Evolutionary conservation across 1,140 invertebrate genomes (phyloP), one percentile per base, ranked within the genome.

Genomic region (Formica exsecta): DNA sequence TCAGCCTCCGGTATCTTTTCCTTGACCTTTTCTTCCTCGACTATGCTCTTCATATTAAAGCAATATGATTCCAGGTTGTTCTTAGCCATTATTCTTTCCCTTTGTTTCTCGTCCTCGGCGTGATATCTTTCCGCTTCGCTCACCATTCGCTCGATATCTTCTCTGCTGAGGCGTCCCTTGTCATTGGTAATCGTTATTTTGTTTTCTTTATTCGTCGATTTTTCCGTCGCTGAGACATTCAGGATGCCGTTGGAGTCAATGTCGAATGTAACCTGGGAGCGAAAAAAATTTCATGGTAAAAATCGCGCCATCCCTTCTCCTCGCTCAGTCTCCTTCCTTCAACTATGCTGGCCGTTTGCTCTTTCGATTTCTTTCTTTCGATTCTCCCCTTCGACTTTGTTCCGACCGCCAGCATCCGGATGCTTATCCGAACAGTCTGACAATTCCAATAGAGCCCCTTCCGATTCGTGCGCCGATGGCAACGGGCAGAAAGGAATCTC

Each of bases 141-240:
- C 32, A 97, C 96, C 97, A 98, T 98, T 70, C 96, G 95, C 70
- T 98, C 97, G 91, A 98, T 98, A 87, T 98, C 97, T 62, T 97
- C 96, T 91, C 97, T 97, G 29, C 95, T 96, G 6, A 98, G 94
- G 68, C 97, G 95, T 57, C 97, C 97, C 93, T 97, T 98, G 93
- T 98, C 97, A 93, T 98, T 98, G 77, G 97, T 97, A 87, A 98
- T 98, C 71, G 97, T 97, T 91, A 98, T 98, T 90, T 98, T 96
- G 91, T 98, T 97, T 0, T 96, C 96, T 77, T 96, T 96, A 5
- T 94, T 94, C 9, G 93, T 95, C 62, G 94, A 96, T 85, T 89
- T 95, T 80, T 95, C 95, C 80, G 95, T 95, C 2, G 95, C 95
- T 16, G 96, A 96, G 19, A 97, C 96, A 83, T 92, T 93, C 4